Base-by-base conservation (phyloP, 2,888 invertebrate species). In the Cerceris ruficornis region DNA sequence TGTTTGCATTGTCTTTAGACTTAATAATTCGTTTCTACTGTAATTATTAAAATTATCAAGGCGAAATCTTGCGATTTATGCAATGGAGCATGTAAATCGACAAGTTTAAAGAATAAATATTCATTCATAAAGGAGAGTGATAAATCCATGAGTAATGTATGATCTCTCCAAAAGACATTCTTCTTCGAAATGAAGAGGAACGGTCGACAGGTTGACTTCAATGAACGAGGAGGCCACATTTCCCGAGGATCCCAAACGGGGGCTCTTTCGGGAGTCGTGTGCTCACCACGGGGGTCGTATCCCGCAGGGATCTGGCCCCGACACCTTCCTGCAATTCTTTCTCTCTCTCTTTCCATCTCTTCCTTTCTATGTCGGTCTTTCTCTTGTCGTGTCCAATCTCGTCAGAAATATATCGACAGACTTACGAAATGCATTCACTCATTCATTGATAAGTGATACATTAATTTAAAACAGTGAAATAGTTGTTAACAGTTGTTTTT, bases 181-280 rank as follows among this genome's bases (percentile, higher is more conserved):
- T 77, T 83, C 77, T 85, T 81, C 77, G 77, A 81, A 81, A 83
- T 78, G 66, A 65, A 62, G 65, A 59, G 83, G 69, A 70, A 72
- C 70, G 69, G 76, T 78, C 78, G 81, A 81, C 85, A 78, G 84
- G 83, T 83, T 79, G 84, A 85, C 81, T 83, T 64, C 58, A 46
- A 15, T 60, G 79, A 75, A 85, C 70, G 76, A 79, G 70, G 69
- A 77, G 75, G 76, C 77, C 4, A 28, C 28, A 28, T 28, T 28
- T 28, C 28, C 28, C 28, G 77, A 81, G 85, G 87, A 88, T 89
- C 88, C 85, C 87, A 88, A 92, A 92, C 92, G 87, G 91, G 90
- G 91, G 91, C 92, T 91, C 86, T 87, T 88, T 91, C 92, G 85
- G 92, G 89, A 92, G 92, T 92, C 91, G 89, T 90, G 89, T 86